These are phyloP conservation scores for Paraplagusia blochii DNA, from an alignment of 2,113 vertebrate species.

Conservation along the genomic window DNA sequence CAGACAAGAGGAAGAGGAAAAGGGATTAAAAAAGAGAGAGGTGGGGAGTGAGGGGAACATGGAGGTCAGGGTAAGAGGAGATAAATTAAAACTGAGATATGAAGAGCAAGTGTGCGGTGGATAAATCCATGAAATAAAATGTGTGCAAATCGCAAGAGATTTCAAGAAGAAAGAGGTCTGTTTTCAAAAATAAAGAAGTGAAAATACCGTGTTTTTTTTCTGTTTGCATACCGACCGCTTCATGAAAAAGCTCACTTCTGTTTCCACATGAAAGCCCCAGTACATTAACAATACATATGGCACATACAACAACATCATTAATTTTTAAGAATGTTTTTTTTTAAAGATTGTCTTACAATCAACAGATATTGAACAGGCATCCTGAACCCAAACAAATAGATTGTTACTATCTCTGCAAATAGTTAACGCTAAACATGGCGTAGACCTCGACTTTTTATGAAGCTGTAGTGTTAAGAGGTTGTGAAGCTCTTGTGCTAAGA, in stretches of 20 bases:
- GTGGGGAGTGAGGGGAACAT: background rate
- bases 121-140: background rate
- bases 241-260: constrained; percentile 64
- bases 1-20: constrained; percentile 1
- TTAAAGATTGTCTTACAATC: too few relatives aligned
- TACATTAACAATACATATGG: constrained; percentile 12
- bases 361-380: too few relatives aligned
- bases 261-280: constrained; percentile 50
- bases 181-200: constrained; percentile 20
- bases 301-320: too few relatives aligned
- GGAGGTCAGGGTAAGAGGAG: constrained; percentile 1
- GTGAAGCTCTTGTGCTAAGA: too few relatives aligned
- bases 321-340: too few relatives aligned
- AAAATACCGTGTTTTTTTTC: constrained; percentile 50
- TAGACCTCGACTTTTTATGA: too few relatives aligned
- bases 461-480: too few relatives aligned
- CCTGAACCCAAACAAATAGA: too few relatives aligned
- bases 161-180: constrained; percentile 33
- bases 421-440: too few relatives aligned
- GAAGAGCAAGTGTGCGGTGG: constrained; percentile 7
- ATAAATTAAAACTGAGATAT: constrained; percentile 2
- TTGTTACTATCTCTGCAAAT: too few relatives aligned
- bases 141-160: constrained; percentile 10
- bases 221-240: constrained; percentile 64
- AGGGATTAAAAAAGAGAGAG: constrained; percentile 27